Evolutionary conservation across 2,113 vertebrate species (phyloP), one percentile per base, ranked within the genome.

Genomic region (Lagopus leucura): DNA sequence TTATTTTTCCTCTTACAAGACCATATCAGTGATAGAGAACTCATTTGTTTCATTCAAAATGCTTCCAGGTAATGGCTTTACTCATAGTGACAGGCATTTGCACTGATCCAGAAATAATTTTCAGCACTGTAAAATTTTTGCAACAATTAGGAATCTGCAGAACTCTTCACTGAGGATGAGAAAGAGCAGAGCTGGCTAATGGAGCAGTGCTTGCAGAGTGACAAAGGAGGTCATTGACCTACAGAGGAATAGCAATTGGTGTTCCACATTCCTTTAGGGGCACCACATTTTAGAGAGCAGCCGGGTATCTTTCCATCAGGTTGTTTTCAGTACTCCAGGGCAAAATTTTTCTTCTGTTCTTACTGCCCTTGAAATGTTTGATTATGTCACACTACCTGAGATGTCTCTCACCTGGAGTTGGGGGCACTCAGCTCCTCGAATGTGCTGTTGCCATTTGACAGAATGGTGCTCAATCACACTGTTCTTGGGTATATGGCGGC

Each of bases 81-180:
- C 71, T 85, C 8, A 20, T 17, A 63, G 54, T 54, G 84, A 89
- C 78, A 93, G 81, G 50, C 54, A 79, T 16, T 34, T 42, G 40
- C 54, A 80, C 21, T 48, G 38, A 91, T 77, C 74, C 78, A 89
- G 78, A 93, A 91, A 86, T 70, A 87, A 71, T 89, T 82, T 45
- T 76, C 57, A 79, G 40, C 38, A 30, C 34, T 36, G 60, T 38
- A 55, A 64, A 55, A 22, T 28, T 60, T 87, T 77, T 69, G 4
- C 40, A 77, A 60, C 67, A 82, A 85, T 87, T 96, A 94, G 40
- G 34, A 80, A 42, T 82, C 55, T 90, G 88, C 80, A 92, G 38
- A 95, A 60, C 43, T 75, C 19, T 75, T 92, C 3, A 2, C 32
- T 34, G 64, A 94, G 45, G 40, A 57, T 48, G 70, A 42, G 74